phyloP scores from a whole-genome alignment of 2,113 vertebrate genomes.

The Capra hircus region DNA sequence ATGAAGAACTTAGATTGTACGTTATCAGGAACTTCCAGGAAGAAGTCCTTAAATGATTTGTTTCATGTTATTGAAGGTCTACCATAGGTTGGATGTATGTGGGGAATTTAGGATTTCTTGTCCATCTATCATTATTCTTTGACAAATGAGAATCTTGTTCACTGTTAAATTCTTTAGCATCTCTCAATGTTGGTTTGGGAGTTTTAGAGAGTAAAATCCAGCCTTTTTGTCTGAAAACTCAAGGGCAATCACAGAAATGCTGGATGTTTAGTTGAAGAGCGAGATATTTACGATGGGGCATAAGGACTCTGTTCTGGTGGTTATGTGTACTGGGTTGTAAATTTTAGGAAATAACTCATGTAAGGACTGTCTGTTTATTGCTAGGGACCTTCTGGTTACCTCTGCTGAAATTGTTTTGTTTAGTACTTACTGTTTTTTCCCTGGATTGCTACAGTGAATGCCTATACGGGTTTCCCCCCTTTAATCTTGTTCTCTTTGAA shows the following conservation, averaged over 20 bases:
- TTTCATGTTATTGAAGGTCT: neutral
- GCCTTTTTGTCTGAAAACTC: neutral
- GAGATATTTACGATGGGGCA: neutral
- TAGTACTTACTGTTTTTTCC: neutral
- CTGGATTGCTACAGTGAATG: neutral
- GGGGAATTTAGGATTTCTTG: neutral
- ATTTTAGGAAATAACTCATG: constrained; percentile 44
- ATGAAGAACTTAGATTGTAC: neutral
- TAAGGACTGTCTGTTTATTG: neutral
- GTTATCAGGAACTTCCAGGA: neutral
- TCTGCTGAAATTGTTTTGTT: neutral
- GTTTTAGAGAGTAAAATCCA: neutral
- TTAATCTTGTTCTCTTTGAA: neutral
- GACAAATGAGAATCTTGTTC: neutral
- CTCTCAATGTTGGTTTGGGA: neutral
- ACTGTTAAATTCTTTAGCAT: neutral
- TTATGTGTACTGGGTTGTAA: neutral
- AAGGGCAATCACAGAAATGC: constrained; percentile 25
- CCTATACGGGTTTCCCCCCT: neutral
- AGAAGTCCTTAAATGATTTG: neutral
- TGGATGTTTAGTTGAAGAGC: neutral
- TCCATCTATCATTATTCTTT: neutral
- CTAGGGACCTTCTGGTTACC: neutral
- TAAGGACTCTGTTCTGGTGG: neutral
- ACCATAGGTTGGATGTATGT: neutral